Evolutionary conservation across 2,113 vertebrate species (phyloP), one percentile per base, ranked within the genome.

Genomic region (Notiomystis cincta): DNA sequence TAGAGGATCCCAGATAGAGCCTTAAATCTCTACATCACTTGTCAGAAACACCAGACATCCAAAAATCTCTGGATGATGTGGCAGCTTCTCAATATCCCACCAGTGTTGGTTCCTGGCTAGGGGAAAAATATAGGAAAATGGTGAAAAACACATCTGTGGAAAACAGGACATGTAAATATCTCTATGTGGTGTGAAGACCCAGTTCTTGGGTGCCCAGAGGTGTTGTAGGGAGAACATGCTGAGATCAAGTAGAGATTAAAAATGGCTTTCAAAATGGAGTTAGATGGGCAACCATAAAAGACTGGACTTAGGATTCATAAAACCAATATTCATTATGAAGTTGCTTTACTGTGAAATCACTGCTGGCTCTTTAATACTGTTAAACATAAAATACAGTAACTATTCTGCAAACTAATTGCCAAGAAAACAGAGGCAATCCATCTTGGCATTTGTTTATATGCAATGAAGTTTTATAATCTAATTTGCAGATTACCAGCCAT

Each of bases 381-480:
- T 95, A 70, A 96, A 53, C 78, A 91, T 97, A 96, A 97, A 97
- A 94, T 90, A 91, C 72, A 89, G 83, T 85, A 91, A 89, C 64
- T 83, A 44, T 93, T 95, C 92, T 91, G 70, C 85, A 93, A 95
- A 89, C 82, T 96, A 95, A 96, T 94, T 95, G 90, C 85, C 13
- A 5, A 72, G 85, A 94, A 96, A 88, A 80, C 80, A 82, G 42
- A 94, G n/a, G 24, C 82, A 95, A 91, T 97, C 80, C 58, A 87
- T 96, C 19, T 45, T 91, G 61, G 35, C 73, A 65, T 95, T 91
- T 89, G 87, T 95, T 96, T 97, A 89, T 95, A 88, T 86, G 84
- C 87, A 94, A 38, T 73, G 95, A 90, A 82, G 72, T 96, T 97
- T 97, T 97, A 95, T 96, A 97, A 97, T 97, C 84, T 96, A 96